Conservation (phyloP, 2,888 invertebrate species). For the Dermolepida albohirtum region DNA sequence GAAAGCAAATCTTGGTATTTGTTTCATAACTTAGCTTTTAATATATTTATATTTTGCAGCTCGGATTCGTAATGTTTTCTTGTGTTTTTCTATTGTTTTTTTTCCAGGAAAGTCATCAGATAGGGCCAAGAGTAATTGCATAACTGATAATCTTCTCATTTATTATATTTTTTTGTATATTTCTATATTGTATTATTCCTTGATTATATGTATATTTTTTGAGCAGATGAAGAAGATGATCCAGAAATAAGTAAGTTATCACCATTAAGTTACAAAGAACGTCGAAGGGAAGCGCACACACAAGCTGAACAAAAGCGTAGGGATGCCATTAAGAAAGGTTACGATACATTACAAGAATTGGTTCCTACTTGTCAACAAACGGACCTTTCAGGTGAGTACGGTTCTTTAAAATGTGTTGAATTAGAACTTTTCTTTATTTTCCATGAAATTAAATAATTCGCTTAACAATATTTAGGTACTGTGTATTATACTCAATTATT, state of each 20-base stretch:
- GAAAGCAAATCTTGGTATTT: too few relatives aligned
- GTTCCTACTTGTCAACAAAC: slow-evolving; percentile 95
- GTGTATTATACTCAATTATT: too few relatives aligned
- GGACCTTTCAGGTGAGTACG: slow-evolving; percentile 81
- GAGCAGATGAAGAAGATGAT: slow-evolving; percentile 74
- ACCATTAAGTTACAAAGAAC: slow-evolving; percentile 89
- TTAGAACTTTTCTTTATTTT: background rate
- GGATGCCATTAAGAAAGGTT: slow-evolving; percentile 97
- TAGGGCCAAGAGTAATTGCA: too few relatives aligned
- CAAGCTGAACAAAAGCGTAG: slow-evolving; percentile 96
- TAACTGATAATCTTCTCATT: too few relatives aligned
- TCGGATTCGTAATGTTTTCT: too few relatives aligned
- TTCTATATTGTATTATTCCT: background rate
- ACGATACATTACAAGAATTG: slow-evolving; percentile 91
- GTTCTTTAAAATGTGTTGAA: background rate
- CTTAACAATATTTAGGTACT: too few relatives aligned
- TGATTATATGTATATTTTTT: slow-evolving; percentile 36
- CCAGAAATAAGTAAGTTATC: slow-evolving; percentile 70
- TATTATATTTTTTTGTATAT: too few relatives aligned
- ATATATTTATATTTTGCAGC: too few relatives aligned
- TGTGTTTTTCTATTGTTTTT: too few relatives aligned
- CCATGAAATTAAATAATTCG: too few relatives aligned
- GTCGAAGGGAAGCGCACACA: slow-evolving; percentile 94
- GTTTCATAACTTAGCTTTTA: too few relatives aligned
- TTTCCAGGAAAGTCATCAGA: too few relatives aligned